Percentiles rank a stretch among this genome's conserved stretches.
Conservation (phyloP, 2,888 invertebrate species). For the Camponotus fellah region DNA sequence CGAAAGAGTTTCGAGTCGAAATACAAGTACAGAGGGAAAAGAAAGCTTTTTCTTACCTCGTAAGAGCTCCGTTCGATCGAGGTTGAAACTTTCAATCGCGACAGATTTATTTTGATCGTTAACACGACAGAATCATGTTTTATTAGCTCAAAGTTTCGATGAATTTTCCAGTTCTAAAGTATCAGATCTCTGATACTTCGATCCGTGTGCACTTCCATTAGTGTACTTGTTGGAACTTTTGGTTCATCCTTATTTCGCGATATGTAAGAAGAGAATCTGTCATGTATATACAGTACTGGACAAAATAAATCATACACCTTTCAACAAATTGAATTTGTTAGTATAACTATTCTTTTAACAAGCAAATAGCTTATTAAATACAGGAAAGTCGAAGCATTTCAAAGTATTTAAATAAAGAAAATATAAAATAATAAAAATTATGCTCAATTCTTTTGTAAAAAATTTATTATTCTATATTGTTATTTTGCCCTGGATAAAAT, state of each 20-base stretch:
- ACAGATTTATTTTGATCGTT: constrained; percentile 5
- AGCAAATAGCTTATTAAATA: too few relatives aligned
- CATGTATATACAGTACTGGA: background rate
- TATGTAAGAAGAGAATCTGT: background rate
- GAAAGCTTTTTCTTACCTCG: constrained; percentile 3
- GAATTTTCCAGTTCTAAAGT: background rate
- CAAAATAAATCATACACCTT: too few relatives aligned
- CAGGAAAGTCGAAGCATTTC: too few relatives aligned
- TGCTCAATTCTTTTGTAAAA: too few relatives aligned
- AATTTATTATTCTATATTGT: too few relatives aligned
- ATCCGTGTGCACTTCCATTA: constrained; percentile 50
- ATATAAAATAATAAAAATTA: too few relatives aligned
- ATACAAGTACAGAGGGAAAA: background rate
- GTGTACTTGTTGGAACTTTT: constrained; percentile 63
- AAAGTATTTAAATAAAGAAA: too few relatives aligned
- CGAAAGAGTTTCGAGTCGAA: constrained; percentile 22
- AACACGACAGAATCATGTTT: background rate
- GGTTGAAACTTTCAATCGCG: background rate
- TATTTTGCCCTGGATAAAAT: too few relatives aligned
- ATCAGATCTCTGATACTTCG: background rate
- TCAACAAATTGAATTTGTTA: too few relatives aligned
- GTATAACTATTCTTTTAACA: too few relatives aligned
- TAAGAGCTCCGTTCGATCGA: background rate
- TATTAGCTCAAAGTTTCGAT: constrained; percentile 12
- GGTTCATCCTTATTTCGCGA: constrained; percentile 1